Conservation (phyloP, 2,888 invertebrate genomes). For the Lottia gigantea region DNA sequence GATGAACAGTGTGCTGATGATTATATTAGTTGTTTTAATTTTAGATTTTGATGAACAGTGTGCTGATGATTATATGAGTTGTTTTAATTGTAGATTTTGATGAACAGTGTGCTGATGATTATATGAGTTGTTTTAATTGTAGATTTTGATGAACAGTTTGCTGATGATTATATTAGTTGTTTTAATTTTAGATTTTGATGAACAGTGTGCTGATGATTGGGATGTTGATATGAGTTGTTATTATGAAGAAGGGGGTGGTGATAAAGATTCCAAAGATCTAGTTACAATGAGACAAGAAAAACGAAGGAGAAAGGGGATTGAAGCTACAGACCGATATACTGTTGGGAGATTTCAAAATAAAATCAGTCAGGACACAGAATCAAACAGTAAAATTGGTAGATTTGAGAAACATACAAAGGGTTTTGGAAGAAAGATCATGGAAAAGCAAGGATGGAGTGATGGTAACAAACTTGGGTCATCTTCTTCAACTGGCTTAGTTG, state of each 20-base stretch:
- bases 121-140: slow-evolving; percentile 71
- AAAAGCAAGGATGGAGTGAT: slow-evolving; percentile 71
- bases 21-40: slow-evolving; percentile 6
- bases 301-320: slow-evolving; percentile 48
- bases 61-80: slow-evolving; percentile 73
- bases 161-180: not conserved
- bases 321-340: slow-evolving; percentile 49
- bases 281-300: slow-evolving; percentile 68
- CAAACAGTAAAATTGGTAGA: slow-evolving; percentile 56
- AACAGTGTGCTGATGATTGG: slow-evolving; percentile 73
- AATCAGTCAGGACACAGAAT: not conserved
- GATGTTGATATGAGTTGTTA: slow-evolving; percentile 73
- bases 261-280: slow-evolving; percentile 70
- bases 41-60: slow-evolving; percentile 72
- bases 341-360: slow-evolving; percentile 36
- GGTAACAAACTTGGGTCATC: slow-evolving; percentile 70
- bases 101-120: slow-evolving; percentile 72
- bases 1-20: not conserved
- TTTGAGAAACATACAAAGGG: slow-evolving; percentile 70
- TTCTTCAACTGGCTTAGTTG: slow-evolving; percentile 61
- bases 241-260: slow-evolving; percentile 68
- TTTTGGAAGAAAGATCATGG: slow-evolving; percentile 69
- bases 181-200: slow-evolving; percentile 69
- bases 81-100: slow-evolving; percentile 70
- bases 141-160: not conserved